These are phyloP conservation scores for Pseudomugil tenellus DNA, from an alignment of 2,797 vertebrate species.

Conservation along the genomic window DNA sequence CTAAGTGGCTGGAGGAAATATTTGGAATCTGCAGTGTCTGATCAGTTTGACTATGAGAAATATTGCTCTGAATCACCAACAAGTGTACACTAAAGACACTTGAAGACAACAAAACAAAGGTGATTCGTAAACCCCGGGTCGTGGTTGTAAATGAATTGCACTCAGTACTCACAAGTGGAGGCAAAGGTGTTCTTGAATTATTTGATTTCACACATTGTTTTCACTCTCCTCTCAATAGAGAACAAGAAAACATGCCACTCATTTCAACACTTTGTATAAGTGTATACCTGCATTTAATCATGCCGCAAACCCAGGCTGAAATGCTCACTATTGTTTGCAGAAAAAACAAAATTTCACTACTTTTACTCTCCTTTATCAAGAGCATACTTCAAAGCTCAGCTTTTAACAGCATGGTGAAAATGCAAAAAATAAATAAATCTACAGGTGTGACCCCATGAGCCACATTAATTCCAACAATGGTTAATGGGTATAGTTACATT, in stretches of 20 bases:
- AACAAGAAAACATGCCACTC: constrained; percentile 36
- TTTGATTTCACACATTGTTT: constrained; percentile 49
- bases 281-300: constrained; percentile 18
- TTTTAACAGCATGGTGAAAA: not conserved
- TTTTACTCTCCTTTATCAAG: not conserved
- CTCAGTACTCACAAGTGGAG: constrained; percentile 33
- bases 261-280: constrained; percentile 54
- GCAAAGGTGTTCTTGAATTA: constrained; percentile 59
- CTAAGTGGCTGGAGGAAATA: constrained; percentile 62
- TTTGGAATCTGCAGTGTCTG: constrained; percentile 45
- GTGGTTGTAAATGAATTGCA: constrained; percentile 52
- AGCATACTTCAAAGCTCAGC: not conserved
- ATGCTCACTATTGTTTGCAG: constrained; percentile 7
- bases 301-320: constrained; percentile 5
- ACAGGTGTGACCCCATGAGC: not conserved
- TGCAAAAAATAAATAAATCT: not conserved
- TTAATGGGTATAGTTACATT: not conserved
- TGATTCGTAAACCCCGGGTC: constrained; percentile 69
- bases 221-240: constrained; percentile 22
- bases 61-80: constrained; percentile 54
- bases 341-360: constrained; percentile 10
- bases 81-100: constrained; percentile 60
- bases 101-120: constrained; percentile 65
- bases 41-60: constrained; percentile 60
- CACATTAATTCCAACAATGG: not conserved